phyloP scores from a whole-genome alignment of 92 coral and sea anemone species.

The Siderastrea siderea region DNA sequence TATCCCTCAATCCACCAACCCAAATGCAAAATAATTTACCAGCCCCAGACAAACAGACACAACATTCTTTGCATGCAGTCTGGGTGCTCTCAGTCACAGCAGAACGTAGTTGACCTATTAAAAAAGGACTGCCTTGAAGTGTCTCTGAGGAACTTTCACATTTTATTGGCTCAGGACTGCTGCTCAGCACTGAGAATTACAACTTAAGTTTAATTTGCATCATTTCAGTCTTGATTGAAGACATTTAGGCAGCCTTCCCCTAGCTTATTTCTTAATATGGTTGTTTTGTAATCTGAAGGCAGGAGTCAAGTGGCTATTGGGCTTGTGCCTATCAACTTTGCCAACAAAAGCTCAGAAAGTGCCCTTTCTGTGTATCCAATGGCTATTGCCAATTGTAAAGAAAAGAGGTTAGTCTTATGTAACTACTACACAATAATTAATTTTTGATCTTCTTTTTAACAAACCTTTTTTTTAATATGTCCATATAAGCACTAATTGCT shows the following conservation, averaged over 20 bases:
- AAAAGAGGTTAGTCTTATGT: constrained; percentile 29
- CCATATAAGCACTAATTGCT: background rate
- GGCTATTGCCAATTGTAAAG: constrained; percentile 57
- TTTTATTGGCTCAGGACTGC: too few species aligned
- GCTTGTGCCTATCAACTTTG: constrained; percentile 30
- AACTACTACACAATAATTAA: background rate
- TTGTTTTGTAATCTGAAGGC: constrained; percentile 4
- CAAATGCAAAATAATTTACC: background rate
- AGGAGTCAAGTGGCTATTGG: constrained; percentile 44
- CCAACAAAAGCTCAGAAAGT: constrained; percentile 43
- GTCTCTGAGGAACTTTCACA: background rate
- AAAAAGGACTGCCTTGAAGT: background rate
- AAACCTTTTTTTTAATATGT: background rate
- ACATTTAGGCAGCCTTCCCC: background rate
- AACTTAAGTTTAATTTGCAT: too few species aligned
- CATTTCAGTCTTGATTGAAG: background rate
- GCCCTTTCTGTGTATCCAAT: constrained; percentile 50
- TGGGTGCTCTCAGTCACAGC: background rate
- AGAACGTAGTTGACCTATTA: background rate
- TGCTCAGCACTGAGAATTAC: background rate
- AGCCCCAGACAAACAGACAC: background rate
- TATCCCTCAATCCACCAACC: background rate
- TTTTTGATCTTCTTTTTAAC: background rate
- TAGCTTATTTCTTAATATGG: background rate
- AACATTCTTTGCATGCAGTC: background rate